Base-by-base conservation (phyloP, 2,888 invertebrate species). In the Sepioteuthis lessoniana region DNA sequence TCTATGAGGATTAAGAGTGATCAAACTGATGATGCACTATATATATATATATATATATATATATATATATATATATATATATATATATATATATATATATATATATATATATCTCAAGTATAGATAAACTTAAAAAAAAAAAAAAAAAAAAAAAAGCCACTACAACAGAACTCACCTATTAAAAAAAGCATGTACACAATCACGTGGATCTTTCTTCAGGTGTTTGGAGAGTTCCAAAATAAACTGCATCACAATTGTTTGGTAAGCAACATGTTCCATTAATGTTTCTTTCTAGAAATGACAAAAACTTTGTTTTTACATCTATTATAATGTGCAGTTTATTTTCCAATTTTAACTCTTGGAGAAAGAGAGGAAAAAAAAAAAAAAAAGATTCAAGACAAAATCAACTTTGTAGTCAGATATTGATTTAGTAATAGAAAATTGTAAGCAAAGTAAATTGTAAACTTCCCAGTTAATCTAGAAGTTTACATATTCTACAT, bases 231-330 rank as follows among this genome's bases (percentile, higher is more conserved):
- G 97, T 97, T 99, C 99, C 96, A 99, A 97, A 95, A 99, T 99
- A 97, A 99, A 99, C 97, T 99, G 99, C 98, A 99, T 99, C 96
- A 99, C 99, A 96, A 99, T 99, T 94, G 98, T 99, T 97, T 99
- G 99, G 97, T 99, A 99, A 0, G 99, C 99, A 0, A 99, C 99
- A 97, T 99, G 99, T 35, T 98, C 98, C 99, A 99, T 99, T 94
- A 99, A 97, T 96, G 98, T 98, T 98, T 99, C 99, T 98, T 99
- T 97, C 95, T 98, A 98, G 95, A 94, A 94, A 93, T 90, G 76
- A 93, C 42, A 35, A 60, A 37, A n/a, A 93, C 55, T 19, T 3
- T 19, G 16, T 50, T 19, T 50, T 19, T 50, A 55, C 2, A 55
- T 55, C 55, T 25, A 25, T 25, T 21, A 25, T 55, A 55, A 50